Conservation (phyloP, 2,888 invertebrate genomes). For the Leistus spinibarbis region DNA sequence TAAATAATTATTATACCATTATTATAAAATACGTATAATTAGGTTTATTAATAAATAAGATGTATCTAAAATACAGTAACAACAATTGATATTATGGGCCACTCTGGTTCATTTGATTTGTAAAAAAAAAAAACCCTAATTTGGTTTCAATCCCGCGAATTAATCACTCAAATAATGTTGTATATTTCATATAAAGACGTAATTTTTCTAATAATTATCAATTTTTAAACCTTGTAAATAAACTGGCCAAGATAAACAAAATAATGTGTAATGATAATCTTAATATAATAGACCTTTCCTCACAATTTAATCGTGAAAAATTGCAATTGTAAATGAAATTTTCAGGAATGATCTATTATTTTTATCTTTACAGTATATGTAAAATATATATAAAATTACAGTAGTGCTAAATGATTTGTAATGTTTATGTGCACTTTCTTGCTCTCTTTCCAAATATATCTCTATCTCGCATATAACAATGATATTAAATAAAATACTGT, state of each 20-base stretch:
- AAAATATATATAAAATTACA: slow-evolving; percentile 24
- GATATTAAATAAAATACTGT: neutral
- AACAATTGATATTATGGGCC: neutral
- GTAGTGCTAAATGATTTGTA: slow-evolving; percentile 37
- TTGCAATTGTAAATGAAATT: neutral
- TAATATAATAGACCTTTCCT: neutral
- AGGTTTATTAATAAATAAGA: neutral
- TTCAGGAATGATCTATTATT: neutral
- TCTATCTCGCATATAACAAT: slow-evolving; percentile 1
- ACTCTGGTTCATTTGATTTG: neutral
- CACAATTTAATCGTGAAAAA: neutral
- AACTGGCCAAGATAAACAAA: slow-evolving; percentile 20
- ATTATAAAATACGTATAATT: neutral
- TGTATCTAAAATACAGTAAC: neutral
- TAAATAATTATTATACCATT: neutral
- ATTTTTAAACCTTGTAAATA: slow-evolving; percentile 31
- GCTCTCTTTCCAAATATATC: neutral
- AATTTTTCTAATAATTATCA: slow-evolving; percentile 32
- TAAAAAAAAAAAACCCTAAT: slow-evolving; percentile 4
- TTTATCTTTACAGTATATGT: neutral
- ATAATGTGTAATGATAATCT: neutral
- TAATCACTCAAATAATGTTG: slow-evolving; percentile 24
- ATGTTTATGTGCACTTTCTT: slow-evolving; percentile 3
- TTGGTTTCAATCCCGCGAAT: neutral
- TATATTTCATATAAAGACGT: slow-evolving; percentile 36